Conservation (phyloP, 2,113 vertebrate species). For the Peromyscus maniculatus region DNA sequence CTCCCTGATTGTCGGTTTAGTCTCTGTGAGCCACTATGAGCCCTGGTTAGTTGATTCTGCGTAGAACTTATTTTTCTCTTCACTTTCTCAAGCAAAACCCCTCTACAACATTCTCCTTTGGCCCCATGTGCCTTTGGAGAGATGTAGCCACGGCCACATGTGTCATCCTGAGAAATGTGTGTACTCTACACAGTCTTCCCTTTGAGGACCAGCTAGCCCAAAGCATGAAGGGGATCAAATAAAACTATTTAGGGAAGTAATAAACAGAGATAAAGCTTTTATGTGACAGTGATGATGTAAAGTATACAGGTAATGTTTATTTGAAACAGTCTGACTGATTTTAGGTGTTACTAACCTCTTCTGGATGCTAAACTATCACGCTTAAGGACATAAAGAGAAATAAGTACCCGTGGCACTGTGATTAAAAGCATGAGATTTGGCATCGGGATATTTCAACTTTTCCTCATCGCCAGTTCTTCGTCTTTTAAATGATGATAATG, state of each 20-base stretch:
- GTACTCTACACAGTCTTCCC: neutral
- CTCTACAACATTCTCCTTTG: neutral
- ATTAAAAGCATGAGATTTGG: neutral
- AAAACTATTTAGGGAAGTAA: slow-evolving; percentile 7
- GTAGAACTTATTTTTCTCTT: neutral
- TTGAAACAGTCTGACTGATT: slow-evolving; percentile 5
- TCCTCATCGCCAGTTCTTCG: neutral
- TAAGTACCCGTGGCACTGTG: neutral
- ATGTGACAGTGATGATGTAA: neutral
- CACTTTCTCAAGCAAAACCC: neutral
- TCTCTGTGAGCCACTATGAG: neutral
- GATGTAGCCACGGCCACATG: too few relatives aligned
- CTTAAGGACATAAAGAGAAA: neutral
- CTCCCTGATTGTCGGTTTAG: neutral
- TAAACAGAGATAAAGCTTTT: neutral
- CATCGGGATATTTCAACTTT: neutral
- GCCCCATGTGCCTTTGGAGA: neutral
- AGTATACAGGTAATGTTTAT: neutral
- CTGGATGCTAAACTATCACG: slow-evolving; percentile 25
- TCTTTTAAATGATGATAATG: slow-evolving; percentile 16
- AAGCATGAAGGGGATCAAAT: neutral
- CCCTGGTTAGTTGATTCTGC: neutral
- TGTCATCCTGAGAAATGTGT: neutral
- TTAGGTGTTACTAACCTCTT: slow-evolving; percentile 24
- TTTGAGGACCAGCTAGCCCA: neutral